Base-by-base conservation (phyloP, 1,140 invertebrate genomes). In the Microplitis demolitor region DNA sequence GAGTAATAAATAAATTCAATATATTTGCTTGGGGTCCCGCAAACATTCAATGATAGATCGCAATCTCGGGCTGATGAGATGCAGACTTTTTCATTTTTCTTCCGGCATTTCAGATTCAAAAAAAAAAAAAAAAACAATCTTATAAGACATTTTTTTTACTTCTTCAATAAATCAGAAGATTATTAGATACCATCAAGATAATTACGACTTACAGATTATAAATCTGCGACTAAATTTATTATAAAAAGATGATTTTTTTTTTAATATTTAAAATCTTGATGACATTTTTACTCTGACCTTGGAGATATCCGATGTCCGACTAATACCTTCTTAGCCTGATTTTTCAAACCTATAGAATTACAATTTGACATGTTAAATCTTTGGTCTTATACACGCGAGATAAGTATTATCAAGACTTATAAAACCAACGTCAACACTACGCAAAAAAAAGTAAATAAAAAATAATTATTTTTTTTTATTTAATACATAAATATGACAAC, bases 21-120 rank as follows among this genome's bases (percentile, higher is more conserved):
- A 60, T 74, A 71, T 74, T 74, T 69, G 56, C 62, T 66, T 68
- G 35, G 63, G 69, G 51, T 61, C 68, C 73, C 69, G 67, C 82
- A 74, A 74, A 71, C 73, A 74, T 74, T 71, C 68, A 71, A 86
- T 86, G 83, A 87, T 84, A 82, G 80, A 85, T 85, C 78, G 81
- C 77, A 80, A 82, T 83, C 78, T 82, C 74, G 74, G 75, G 76
- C 71, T 76, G 71, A 73, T 74, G 73, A 73, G 45, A 70, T 56
- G 53, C 60, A 67, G 14, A 33, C 14, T 61, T 61, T 61, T 34
- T 33, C 24, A 61, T 33, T 33, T 61, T 61, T 34, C 31, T 54
- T 54, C 5, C 53, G 16, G 16, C 6, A 14, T 54, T 54, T 2
- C 6, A 6, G 53, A 54, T 14, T 14, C 3, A 31, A 4, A 4